Evolutionary conservation across 2,113 vertebrate genomes (phyloP), one percentile per base, ranked within the genome.

Genomic region (Nycticebus coucang): DNA sequence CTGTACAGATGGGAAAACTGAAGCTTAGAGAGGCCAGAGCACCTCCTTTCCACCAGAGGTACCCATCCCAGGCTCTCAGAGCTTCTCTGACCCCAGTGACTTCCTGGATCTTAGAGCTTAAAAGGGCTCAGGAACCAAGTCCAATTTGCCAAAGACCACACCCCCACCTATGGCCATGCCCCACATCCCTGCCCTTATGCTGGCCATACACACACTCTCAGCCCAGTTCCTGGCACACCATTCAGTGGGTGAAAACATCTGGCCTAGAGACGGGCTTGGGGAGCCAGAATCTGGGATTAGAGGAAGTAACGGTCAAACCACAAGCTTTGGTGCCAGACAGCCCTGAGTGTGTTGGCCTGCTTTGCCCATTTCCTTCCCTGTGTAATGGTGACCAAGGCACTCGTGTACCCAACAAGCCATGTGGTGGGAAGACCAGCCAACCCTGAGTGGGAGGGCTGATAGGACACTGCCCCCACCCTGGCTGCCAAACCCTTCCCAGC

Each of bases 321-420:
- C 0, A 1, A 53, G 59, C 28, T 26, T 4, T 59, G 41, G 37
- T 50, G 78, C 45, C 55, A 35, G 64, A 15, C 2, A 45, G 19
- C 68, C 50, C 26, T 1, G 7, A 3, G 28, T 14, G n/a, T 33
- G 77, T n/a, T 50, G 21, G 71, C 60, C 53, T 62, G 30, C 24
- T 75, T 11, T 13, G 53, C 57, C 62, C 5, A 0, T 21, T 19
- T 21, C 37, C 66, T 6, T 81, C 30, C 53, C 78, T 96, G 50
- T 50, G 35, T 24, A 41, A 13, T 4, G 12, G 33, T 66, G 33
- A 53, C 18, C 0, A 0, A 26, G 62, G 35, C 28, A 60, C 11
- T 41, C 5, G 22, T 14, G 41, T 5, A 50, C 13, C 15, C 53
- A 18, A 18, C 35, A 7, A n/a, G 28, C 50, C 12, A 21, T 50